phyloP scores from a whole-genome alignment of 2,797 vertebrate species.

The Sebastes cheni region DNA sequence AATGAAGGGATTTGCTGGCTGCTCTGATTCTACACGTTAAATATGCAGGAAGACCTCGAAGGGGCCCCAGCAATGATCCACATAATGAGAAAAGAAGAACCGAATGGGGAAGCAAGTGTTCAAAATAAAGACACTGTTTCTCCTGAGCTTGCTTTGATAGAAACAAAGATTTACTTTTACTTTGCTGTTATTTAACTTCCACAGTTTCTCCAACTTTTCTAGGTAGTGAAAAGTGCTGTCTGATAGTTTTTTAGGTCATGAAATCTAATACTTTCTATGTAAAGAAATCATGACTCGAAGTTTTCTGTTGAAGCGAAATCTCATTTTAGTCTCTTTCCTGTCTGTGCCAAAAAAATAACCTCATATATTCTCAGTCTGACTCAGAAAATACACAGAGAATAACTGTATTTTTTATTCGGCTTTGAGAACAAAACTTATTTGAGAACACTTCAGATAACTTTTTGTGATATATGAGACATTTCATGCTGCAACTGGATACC shows the following conservation, averaged over 20 bases:
- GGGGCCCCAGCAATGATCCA: constrained; percentile 40
- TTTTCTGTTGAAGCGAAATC: constrained; percentile 17
- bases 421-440: background rate
- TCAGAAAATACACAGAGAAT: background rate
- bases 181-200: constrained; percentile 37
- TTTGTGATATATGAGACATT: background rate
- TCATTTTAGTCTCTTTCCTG: background rate
- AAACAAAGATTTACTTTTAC: constrained; percentile 32
- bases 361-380: background rate
- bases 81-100: constrained; percentile 42
- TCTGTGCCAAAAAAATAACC: constrained; percentile 5
- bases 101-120: constrained; percentile 39
- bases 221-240: constrained; percentile 17
- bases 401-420: background rate
- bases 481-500: background rate
- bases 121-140: constrained; percentile 34
- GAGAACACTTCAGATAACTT: background rate
- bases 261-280: constrained; percentile 44
- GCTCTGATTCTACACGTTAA: constrained; percentile 32
- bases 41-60: constrained; percentile 49
- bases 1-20: constrained; percentile 51
- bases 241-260: constrained; percentile 12
- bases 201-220: constrained; percentile 11
- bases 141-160: constrained; percentile 8
- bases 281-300: constrained; percentile 22